These are phyloP conservation scores for Hydriomena furcata DNA, from an alignment of 2,888 invertebrate genomes.

Conservation along the genomic window DNA sequence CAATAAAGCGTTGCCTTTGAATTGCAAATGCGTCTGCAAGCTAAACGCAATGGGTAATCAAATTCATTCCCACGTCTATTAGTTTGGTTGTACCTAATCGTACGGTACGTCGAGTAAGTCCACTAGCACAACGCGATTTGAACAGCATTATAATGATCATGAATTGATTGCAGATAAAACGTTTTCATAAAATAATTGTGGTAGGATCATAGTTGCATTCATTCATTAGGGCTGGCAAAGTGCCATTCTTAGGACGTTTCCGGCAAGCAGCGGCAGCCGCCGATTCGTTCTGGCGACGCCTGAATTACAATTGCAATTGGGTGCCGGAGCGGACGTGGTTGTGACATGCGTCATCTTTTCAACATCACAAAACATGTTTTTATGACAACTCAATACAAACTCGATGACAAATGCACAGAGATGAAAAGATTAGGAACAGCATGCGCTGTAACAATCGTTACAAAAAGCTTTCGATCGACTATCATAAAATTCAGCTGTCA, in stretches of 20 bases:
- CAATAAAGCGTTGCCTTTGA: constrained; percentile 57
- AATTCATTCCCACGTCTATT: constrained; percentile 62
- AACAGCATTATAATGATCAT: not conserved
- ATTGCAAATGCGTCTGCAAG: constrained; percentile 57
- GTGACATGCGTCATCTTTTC: constrained; percentile 61
- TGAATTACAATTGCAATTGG: constrained; percentile 68
- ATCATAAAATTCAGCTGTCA: not conserved
- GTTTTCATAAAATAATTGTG: constrained; percentile 35
- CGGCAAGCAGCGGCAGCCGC: constrained; percentile 62
- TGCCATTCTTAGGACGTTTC: constrained; percentile 72
- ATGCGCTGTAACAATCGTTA: not conserved
- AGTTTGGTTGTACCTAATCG: constrained; percentile 46
- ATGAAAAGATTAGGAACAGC: constrained; percentile 16
- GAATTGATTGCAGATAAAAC: constrained; percentile 10
- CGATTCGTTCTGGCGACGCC: constrained; percentile 68
- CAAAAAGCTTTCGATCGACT: constrained; percentile 1
- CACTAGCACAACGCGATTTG: constrained; percentile 1
- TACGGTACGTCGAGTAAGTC: no score
- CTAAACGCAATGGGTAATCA: constrained; percentile 47
- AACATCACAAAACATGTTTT: constrained; percentile 40
- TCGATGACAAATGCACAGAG: constrained; percentile 14
- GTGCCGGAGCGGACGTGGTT: constrained; percentile 56
- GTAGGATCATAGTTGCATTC: constrained; percentile 59
- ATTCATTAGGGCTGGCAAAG: constrained; percentile 68
- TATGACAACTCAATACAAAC: constrained; percentile 21